Evolutionary conservation across 2,888 invertebrate species (phyloP), one percentile per base, ranked within the genome.

Genomic region (Dolichopus griseipennis): DNA sequence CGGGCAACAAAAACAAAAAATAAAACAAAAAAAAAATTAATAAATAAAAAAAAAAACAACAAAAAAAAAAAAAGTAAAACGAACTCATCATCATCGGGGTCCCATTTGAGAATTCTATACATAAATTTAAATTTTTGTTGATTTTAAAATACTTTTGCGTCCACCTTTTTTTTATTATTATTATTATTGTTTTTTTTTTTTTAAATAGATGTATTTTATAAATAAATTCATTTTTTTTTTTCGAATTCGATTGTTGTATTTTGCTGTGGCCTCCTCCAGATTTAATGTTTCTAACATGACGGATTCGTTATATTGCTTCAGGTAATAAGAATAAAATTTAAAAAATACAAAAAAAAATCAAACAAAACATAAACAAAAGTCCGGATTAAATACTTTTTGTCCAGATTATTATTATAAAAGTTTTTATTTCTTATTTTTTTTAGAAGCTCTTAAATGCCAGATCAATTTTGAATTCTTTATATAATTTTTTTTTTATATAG

Each of bases 81-180:
- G n/a, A 52, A 52, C 52, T 52, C 52, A 52, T 52, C 41, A 41
- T 41, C 52, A 52, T 52, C 52, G 52, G 52, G 52, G 52, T 52
- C 52, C 52, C 52, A 52, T 52, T 52, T 52, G 52, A 52, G 52
- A 52, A 52, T 52, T 52, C 52, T 52, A 52, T 18, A 52, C 52
- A 52, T 52, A 52, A 52, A 52, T 52, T 52, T 52, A 52, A 52
- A 52, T 52, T 52, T 52, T 52, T 52, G 52, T 52, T 52, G 52
- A 52, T 52, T 52, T 52, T 52, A 52, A 52, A 52, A 52, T 52
- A 52, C 52, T 52, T 52, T 18, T 18, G n/a, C 52, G 52, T 52
- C 52, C 52, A 52, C 52, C 52, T 52, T 52, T 52, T 52, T 52
- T 52, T 37, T 37, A 7, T 34, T 34, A 34, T 34, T n/a, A 7